phyloP scores from a whole-genome alignment of 2,113 vertebrate species.

The Oxyura jamaicensis region DNA sequence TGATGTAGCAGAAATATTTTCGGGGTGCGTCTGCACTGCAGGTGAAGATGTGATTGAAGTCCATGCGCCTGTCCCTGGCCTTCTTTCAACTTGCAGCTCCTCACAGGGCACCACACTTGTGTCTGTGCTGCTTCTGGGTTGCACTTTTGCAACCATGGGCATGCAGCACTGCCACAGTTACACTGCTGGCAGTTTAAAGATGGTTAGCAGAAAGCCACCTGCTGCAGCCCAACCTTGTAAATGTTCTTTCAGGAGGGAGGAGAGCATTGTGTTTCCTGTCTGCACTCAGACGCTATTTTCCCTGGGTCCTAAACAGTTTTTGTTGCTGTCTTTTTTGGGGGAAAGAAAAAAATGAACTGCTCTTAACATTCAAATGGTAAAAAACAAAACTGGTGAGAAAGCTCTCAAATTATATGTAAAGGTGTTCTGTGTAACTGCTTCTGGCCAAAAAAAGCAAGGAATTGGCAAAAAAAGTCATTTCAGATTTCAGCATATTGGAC shows the following conservation, averaged over 20 bases:
- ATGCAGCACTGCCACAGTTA: not conserved
- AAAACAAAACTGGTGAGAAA: not conserved
- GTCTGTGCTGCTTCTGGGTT: not conserved
- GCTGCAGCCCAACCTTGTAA: not conserved
- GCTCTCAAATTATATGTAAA: not conserved
- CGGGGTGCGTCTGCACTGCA: not conserved
- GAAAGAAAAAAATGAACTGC: not conserved
- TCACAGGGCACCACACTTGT: fast-evolving
- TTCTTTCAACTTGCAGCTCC: not conserved
- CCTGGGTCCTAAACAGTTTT: not conserved
- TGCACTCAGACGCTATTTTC: not conserved
- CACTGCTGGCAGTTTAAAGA: not conserved
- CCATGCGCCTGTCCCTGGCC: not conserved
- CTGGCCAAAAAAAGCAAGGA: not conserved
- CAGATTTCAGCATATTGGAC: not conserved
- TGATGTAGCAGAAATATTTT: not conserved
- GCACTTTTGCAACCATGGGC: not conserved
- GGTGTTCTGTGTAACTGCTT: not conserved
- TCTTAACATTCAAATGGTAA: not conserved
- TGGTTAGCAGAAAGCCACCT: not conserved
- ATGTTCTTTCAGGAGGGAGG: not conserved
- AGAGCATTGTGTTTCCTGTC: not conserved
- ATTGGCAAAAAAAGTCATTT: not conserved
- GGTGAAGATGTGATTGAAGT: not conserved
- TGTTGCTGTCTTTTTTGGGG: not conserved